A percentile compares a stretch with the other conserved stretches of the same genome.
phyloP scores from a whole-genome alignment of 2,888 invertebrate species.

The Heterodera filipjevi region DNA sequence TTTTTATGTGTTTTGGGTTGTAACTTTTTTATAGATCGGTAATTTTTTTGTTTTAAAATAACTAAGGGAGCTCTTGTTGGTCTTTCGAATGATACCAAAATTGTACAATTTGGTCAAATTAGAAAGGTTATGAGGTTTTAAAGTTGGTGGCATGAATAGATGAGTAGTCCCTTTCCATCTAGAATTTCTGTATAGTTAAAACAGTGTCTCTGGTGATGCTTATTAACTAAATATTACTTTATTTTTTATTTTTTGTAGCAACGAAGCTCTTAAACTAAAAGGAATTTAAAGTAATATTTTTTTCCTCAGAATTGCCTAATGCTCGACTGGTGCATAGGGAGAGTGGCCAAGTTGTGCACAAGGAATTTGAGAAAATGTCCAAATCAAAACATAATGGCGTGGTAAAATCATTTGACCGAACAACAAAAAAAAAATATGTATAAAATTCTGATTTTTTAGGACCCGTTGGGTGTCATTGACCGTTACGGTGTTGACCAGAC shows the following conservation, averaged over 20 bases:
- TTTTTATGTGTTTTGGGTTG: background rate
- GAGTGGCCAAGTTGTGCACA: background rate
- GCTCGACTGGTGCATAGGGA: conserved; percentile 21
- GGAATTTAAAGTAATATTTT: background rate
- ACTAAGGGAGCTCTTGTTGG: no score
- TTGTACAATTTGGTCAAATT: background rate
- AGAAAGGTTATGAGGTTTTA: no score
- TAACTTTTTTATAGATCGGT: background rate
- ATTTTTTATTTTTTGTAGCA: background rate
- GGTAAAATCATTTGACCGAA: background rate
- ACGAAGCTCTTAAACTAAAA: background rate
- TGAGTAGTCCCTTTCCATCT: no score
- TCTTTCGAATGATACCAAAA: no score
- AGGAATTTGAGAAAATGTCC: conserved; percentile 88
- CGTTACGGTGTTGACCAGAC: conserved; percentile 88
- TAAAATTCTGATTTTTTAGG: conserved; percentile 30
- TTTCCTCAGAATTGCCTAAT: conserved; percentile 1
- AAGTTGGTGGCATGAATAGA: no score
- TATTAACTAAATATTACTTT: background rate
- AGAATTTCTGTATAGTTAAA: no score
- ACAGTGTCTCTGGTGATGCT: no score
- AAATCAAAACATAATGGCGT: conserved; percentile 93
- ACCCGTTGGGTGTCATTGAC: conserved; percentile 71
- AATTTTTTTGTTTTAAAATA: no score
- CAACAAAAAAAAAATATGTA: background rate